Percentiles rank a stretch among this genome's conserved stretches.
Evolutionary conservation across 2,888 invertebrate genomes (phyloP).

Genomic region (Andrena dorsata): DNA sequence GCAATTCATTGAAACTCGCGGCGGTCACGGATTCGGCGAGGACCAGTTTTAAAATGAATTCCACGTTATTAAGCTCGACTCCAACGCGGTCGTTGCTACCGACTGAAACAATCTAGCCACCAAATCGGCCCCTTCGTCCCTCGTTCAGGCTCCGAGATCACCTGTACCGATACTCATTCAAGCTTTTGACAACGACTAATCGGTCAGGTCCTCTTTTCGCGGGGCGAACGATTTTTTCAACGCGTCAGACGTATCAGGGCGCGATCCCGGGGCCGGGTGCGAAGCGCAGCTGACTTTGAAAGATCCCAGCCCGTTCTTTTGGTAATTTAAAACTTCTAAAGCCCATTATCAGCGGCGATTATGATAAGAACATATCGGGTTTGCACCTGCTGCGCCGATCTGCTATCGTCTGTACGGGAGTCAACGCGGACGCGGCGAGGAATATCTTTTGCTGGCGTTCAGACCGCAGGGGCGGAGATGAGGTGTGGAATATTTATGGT

Average conservation of each 20-base stretch:
- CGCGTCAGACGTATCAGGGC: slow-evolving; percentile 37
- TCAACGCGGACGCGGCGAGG: slow-evolving; percentile 51
- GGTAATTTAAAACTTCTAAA: slow-evolving; percentile 72
- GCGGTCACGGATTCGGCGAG: neutral
- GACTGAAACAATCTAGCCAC: slow-evolving; percentile 39
- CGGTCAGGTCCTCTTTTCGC: slow-evolving; percentile 55
- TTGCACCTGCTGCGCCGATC: slow-evolving; percentile 67
- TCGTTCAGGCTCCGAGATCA: slow-evolving; percentile 34
- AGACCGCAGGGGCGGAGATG: slow-evolving; percentile 67
- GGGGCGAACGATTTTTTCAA: slow-evolving; percentile 52
- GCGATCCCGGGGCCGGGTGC: slow-evolving; percentile 47
- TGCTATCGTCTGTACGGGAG: slow-evolving; percentile 49
- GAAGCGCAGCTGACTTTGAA: slow-evolving; percentile 69
- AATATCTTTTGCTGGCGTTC: slow-evolving; percentile 62
- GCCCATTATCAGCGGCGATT: slow-evolving; percentile 72
- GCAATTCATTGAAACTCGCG: slow-evolving; percentile 10
- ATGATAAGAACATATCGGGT: slow-evolving; percentile 68
- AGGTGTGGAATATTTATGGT: slow-evolving; percentile 79
- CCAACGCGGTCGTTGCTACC: slow-evolving; percentile 7
- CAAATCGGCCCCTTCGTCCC: slow-evolving; percentile 38
- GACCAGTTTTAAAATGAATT: neutral
- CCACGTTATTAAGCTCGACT: slow-evolving; percentile 14
- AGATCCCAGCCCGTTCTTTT: slow-evolving; percentile 66
- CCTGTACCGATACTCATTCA: slow-evolving; percentile 57
- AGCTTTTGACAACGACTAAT: slow-evolving; percentile 67